A percentile compares a stretch with the other conserved stretches of the same genome.
phyloP scores from a whole-genome alignment of 2,797 vertebrate genomes.

The Danio choprae region DNA sequence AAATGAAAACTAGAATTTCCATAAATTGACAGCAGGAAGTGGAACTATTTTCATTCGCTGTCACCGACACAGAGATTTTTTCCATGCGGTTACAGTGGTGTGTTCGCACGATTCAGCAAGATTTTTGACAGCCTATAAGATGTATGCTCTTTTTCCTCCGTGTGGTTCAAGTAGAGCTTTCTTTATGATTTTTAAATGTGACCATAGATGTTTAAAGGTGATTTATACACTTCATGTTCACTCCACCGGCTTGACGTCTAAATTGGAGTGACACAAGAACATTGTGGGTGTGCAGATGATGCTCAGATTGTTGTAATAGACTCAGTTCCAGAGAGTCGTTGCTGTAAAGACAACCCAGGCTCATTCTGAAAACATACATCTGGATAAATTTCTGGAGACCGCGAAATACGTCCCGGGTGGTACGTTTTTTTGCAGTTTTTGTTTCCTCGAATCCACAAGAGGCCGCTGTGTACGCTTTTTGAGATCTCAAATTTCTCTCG shows the following conservation, averaged over 20 bases:
- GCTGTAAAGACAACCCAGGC: too few species aligned
- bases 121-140: conserved; percentile 11
- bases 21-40: not conserved
- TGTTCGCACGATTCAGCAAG: conserved; percentile 12
- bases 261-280: not conserved
- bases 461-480: too few species aligned
- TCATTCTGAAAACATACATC: too few species aligned
- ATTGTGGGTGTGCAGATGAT: conserved; percentile 4
- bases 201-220: conserved; percentile 1
- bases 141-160: not conserved
- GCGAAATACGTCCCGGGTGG: too few species aligned
- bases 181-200: conserved; percentile 3
- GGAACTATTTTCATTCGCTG: not conserved
- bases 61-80: not conserved
- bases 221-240: conserved; percentile 24
- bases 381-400: too few species aligned
- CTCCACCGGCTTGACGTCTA: not conserved
- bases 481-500: too few species aligned
- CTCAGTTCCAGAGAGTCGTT: not conserved
- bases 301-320: not conserved
- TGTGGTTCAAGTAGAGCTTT: conserved; percentile 14
- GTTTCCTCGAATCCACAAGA: too few species aligned
- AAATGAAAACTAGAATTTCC: not conserved
- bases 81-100: not conserved
- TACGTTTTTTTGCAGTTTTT: too few species aligned